Base-by-base conservation (phyloP, 1,140 invertebrate species). In the Drosophila sucinea region DNA sequence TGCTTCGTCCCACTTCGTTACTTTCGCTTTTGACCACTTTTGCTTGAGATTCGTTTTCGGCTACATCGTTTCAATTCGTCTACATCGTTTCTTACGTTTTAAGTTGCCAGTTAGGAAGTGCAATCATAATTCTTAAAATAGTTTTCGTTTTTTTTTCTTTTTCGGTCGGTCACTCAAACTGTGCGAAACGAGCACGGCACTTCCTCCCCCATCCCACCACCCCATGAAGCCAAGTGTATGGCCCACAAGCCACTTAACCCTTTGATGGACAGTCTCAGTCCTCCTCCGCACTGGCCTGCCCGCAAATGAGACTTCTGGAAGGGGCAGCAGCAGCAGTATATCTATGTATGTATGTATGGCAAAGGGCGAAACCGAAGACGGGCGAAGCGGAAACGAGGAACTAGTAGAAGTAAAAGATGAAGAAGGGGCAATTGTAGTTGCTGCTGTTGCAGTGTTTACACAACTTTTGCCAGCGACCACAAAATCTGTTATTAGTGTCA, bases 401-500 rank as follows among this genome's bases (percentile, higher is more conserved):
- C 5, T 8, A 25, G 30, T 58, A 23, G 57, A 4, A 38, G 57
- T 5, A 60, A 11, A 71, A 11, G 32, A 30, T 5, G 5, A 10
- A n/a, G 30, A 68, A 30, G 27, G 10, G 30, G 41, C 41, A 60
- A 66, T 66, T 61, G 64, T 41, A 54, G 60, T 54, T 58, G 58
- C 40, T 60, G 67, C 60, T 71, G 64, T 35, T 68, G 68, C 81
- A 69, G 70, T 81, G 74, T 81, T 85, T 86, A 85, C 77, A 85
- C 78, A 85, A 85, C 78, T 85, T 85, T 82, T 78, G 23, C 66
- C 73, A 73, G 81, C 78, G 76, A 71, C 81, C 81, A 76, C 78
- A 85, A 85, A 84, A 85, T 85, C 81, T 85, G 81, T 85, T 85
- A 85, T 85, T 85, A 85, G 81, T 85, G 78, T 85, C 81, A 86